Conservation (phyloP, 2,888 invertebrate genomes). For the Fabriciana adippe region DNA sequence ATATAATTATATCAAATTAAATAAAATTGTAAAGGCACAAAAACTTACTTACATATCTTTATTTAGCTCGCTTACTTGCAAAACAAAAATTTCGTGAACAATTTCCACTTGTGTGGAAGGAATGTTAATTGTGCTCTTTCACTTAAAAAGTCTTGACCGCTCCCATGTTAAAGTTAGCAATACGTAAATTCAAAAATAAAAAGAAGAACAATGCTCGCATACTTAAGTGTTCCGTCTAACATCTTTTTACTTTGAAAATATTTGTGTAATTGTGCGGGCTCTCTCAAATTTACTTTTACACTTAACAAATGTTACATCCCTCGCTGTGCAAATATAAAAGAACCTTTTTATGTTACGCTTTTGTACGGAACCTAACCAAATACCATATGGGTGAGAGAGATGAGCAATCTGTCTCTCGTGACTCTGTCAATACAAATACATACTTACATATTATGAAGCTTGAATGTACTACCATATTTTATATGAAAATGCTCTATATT, state of each 20-base stretch:
- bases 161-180: conserved; percentile 38
- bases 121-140: conserved; percentile 44
- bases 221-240: conserved; percentile 41
- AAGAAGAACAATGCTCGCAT: conserved; percentile 39
- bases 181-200: conserved; percentile 36
- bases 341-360: conserved; percentile 39
- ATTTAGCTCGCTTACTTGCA: conserved; percentile 43
- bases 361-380: conserved; percentile 54
- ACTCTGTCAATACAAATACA: conserved; percentile 41
- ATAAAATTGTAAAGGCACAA: conserved; percentile 29
- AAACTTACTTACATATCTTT: conserved; percentile 31
- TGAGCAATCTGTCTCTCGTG: conserved; percentile 40
- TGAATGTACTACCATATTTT: conserved; percentile 30
- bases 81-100: conserved; percentile 59
- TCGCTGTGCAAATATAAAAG: conserved; percentile 50
- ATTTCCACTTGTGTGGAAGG: conserved; percentile 42
- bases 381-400: conserved; percentile 41
- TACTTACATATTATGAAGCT: conserved; percentile 33
- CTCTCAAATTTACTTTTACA: conserved; percentile 55
- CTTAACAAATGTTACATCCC: conserved; percentile 54
- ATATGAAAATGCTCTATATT: conserved; percentile 36
- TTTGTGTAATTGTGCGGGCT: conserved; percentile 45
- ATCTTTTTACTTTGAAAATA: conserved; percentile 41
- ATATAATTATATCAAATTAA: conserved; percentile 21
- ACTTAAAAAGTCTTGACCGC: conserved; percentile 40